Base-by-base conservation (phyloP, 53 echinoderm and acorn worm species). In the Holothuria leucospilota region DNA sequence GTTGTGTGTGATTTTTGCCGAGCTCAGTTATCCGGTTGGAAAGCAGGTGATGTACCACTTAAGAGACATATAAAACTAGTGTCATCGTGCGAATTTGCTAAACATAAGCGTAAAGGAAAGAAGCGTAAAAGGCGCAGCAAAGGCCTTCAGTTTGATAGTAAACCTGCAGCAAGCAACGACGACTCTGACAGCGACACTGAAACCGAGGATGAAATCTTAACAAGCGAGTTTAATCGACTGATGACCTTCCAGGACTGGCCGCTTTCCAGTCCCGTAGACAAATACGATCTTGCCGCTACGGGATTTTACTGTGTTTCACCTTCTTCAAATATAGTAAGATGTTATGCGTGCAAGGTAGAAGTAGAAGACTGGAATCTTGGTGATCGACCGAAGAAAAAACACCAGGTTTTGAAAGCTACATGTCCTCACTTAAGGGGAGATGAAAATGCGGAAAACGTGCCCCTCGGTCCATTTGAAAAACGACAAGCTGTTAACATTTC, bases 331-430 rank as follows among this genome's bases (percentile, higher is more conserved):
- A 1, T 16, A 21, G 74, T 74, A 18, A 8, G 26, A 6, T 74
- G 74, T 49, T 49, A 51, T 74, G 74, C 51, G 0, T 74, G 74
- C 52, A 11, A 4, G 2, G 9, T 11, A 5, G 27, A 46, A 15
- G 74, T 74, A 13, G 25, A 49, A 74, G 74, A 52, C 0, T 74
- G 74, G 74, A 74, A 51, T 15, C 52, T 74, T 26, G 74, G 74
- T 4, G 74, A 74, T 49, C 46, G 25, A 74, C 74, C 74, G 9
- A n/a, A 74, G 10, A 26, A 20, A 2, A 74, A 49, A 49, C 74
- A 74, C 52, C 2, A 20, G 5, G 0, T 13, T 0, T 56, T 56
- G 56, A 56, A 56, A 2, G 1, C 56, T 0, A 5, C 8, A 16
- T 56, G 56, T 56, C 56, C 56, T 56, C 56, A 56, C 18, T 56